A percentile compares a stretch with the other conserved stretches of the same genome.
Conservation (phyloP, 1,140 invertebrate genomes). For the Akabosia matsudoensis region DNA sequence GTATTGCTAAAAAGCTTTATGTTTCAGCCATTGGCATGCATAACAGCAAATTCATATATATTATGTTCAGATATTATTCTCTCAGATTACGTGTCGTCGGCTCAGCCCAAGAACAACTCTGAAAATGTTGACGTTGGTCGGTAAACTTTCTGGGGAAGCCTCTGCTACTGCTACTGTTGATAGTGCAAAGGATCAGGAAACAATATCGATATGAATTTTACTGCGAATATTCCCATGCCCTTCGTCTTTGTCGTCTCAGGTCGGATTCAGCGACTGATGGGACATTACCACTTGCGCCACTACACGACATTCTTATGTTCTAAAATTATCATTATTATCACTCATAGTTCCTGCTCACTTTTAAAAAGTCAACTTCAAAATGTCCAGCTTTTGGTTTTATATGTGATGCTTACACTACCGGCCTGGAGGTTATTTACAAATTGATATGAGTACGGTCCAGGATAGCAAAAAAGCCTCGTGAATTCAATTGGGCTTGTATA, state of each 20-base stretch:
- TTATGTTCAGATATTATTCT: neutral
- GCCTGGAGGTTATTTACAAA: too few species aligned
- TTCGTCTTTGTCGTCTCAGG: neutral
- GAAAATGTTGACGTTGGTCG: neutral
- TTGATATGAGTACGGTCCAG: neutral
- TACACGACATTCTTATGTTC: neutral
- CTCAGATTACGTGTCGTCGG: neutral
- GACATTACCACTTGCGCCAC: neutral
- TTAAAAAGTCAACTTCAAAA: neutral
- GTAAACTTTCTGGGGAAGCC: neutral
- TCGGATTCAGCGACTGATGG: neutral
- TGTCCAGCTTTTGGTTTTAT: neutral
- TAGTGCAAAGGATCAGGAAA: too few species aligned
- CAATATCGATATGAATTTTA: too few species aligned
- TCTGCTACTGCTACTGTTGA: neutral
- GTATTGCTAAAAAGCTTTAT: neutral
- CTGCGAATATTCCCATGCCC: neutral
- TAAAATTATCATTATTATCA: neutral
- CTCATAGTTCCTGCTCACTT: neutral
- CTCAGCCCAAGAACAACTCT: neutral
- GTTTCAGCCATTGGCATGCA: too few species aligned
- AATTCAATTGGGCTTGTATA: too few species aligned
- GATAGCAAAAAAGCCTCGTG: neutral
- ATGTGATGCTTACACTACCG: too few species aligned
- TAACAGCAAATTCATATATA: neutral